phyloP scores from a whole-genome alignment of 2,113 vertebrate genomes.

The Corydoras sp. region DNA sequence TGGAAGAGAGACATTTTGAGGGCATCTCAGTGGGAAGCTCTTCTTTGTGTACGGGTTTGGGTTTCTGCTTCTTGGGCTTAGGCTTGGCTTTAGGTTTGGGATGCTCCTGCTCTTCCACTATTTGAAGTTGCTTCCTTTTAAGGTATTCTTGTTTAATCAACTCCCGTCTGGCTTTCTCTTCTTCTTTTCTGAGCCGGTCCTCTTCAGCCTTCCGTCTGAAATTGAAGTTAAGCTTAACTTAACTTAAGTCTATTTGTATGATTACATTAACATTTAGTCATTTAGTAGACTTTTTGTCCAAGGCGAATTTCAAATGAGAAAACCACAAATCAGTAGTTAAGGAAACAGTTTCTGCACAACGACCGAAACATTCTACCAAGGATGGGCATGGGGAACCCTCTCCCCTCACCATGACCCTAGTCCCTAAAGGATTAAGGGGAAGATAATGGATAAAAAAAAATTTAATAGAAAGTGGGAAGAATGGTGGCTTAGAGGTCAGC shows the following conservation, averaged over 20 bases:
- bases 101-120: slow-evolving; percentile 85
- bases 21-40: slow-evolving; percentile 74
- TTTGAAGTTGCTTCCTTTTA: slow-evolving; percentile 86
- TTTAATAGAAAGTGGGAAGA: too few relatives aligned
- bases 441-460: too few relatives aligned
- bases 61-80: slow-evolving; percentile 76
- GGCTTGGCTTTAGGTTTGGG: slow-evolving; percentile 68
- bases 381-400: too few relatives aligned
- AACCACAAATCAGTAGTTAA: too few relatives aligned
- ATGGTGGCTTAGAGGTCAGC: too few relatives aligned
- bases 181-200: slow-evolving; percentile 88
- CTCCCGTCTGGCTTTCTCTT: slow-evolving; percentile 88
- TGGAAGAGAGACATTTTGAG: slow-evolving; percentile 76
- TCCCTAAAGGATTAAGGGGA: too few relatives aligned
- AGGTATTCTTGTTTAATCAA: slow-evolving; percentile 95
- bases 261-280: neutral
- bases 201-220: slow-evolving; percentile 89
- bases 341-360: too few relatives aligned
- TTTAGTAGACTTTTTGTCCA: too few relatives aligned
- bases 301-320: too few relatives aligned
- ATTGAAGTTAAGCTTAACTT: neutral
- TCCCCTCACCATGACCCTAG: too few relatives aligned
- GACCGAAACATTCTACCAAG: too few relatives aligned
- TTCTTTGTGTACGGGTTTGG: slow-evolving; percentile 82
- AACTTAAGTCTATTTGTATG: neutral